These are phyloP conservation scores for Dryadula phaetusa DNA, from an alignment of 2,888 invertebrate genomes.

Conservation along the genomic window DNA sequence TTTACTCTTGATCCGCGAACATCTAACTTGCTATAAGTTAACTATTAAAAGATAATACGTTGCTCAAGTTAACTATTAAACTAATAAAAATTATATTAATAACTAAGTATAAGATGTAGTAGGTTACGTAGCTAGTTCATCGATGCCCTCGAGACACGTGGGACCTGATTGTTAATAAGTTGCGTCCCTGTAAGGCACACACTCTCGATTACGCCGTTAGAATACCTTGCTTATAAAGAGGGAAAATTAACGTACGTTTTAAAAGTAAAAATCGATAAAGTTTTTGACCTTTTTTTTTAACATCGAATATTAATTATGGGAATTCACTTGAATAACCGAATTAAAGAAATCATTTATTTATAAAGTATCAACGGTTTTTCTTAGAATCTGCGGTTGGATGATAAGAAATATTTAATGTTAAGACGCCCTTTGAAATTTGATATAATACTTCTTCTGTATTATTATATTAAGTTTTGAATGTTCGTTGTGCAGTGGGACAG, in stretches of 20 bases:
- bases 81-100: no score
- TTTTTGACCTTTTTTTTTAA: not conserved
- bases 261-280: conserved; percentile 7
- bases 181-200: not conserved
- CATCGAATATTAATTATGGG: not conserved
- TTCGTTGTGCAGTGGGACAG: not conserved
- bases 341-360: not conserved
- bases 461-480: not conserved
- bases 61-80: no score
- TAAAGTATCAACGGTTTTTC: not conserved
- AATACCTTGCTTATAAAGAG: conserved; percentile 6
- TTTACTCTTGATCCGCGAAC: no score
- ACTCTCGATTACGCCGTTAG: conserved; percentile 22
- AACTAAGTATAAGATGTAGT: not conserved
- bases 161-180: conserved; percentile 21
- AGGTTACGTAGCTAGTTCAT: conserved; percentile 5
- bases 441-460: not conserved
- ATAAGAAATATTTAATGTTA: not conserved
- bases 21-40: no score
- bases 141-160: conserved; percentile 13
- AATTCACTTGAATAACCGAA: not conserved
- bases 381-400: not conserved
- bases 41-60: no score
- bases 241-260: conserved; percentile 10
- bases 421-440: not conserved